Evolutionary conservation across 2,797 vertebrate species (phyloP), one percentile per base, ranked within the genome.

Genomic region (Intellagama lesueurii): DNA sequence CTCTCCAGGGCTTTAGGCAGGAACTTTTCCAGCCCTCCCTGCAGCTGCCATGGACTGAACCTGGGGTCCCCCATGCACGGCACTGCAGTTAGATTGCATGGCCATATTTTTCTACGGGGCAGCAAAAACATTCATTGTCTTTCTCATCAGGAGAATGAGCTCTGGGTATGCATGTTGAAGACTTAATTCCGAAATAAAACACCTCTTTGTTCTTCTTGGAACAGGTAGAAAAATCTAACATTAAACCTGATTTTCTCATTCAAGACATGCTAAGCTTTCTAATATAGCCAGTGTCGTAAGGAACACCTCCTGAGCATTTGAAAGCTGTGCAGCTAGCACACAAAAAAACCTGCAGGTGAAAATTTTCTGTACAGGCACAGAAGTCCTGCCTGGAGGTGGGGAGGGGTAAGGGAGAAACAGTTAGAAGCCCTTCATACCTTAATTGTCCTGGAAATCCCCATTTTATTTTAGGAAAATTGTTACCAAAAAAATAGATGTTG

Each of bases 401-500:
- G 40, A 40, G 40, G 40, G 40, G 40, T 40, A 85, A 64, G 40
- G 44, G 28, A 28, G 26, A 35, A 24, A 22, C 4, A 73, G 49
- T 32, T 60, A 19, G 11, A 70, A 75, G 52, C 68, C 28, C 30
- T 32, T 16, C 17, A 3, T 49, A 2, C 17, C 44, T 84, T 69
- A n/a, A 72, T 30, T n/a, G 30, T 24, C 47, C 30, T 47, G 47
- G 82, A 52, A 84, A 72, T 52, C 72, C 66, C 66, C 7, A 24
- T 32, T 84, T 84, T n/a, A 70, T 73, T 85, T 85, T 52, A 60
- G 69, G 28, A 85, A 85, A 24, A 68, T 19, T 28, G 40, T 30
- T 49, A 32, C 47, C 7, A 12, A 30, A 12, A 30, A 64, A 0
- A 84, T 4, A 72, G 72, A 28, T 32, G 19, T 12, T 56, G 8